Conservation (phyloP, 1,140 invertebrate species). For the Drosophila sproati region DNA sequence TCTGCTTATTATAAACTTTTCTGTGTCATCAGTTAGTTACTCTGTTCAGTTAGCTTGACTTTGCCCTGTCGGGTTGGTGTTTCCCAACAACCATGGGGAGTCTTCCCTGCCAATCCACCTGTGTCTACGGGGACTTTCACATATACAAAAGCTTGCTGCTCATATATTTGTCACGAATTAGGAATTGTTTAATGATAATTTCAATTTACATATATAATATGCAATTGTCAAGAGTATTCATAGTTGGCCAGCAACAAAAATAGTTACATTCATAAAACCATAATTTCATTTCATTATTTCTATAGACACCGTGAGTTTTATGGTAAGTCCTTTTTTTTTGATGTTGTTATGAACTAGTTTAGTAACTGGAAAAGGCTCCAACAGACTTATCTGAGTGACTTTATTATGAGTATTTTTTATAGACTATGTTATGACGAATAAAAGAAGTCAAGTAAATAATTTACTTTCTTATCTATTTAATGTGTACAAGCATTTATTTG, state of each 20-base stretch:
- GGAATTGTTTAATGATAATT: constrained; percentile 32
- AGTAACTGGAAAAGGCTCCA: too few relatives aligned
- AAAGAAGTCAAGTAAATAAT: too few relatives aligned
- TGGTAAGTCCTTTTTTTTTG: too few relatives aligned
- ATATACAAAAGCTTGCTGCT: constrained; percentile 3
- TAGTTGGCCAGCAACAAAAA: neutral
- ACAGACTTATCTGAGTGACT: too few relatives aligned
- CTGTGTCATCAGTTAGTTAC: constrained; percentile 63
- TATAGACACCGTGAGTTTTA: neutral
- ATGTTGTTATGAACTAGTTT: too few relatives aligned
- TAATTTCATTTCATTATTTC: neutral
- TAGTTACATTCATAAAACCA: neutral
- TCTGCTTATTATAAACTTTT: constrained; percentile 83
- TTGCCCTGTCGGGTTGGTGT: neutral
- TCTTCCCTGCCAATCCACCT: neutral
- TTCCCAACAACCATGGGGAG: constrained; percentile 18
- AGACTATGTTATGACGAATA: too few relatives aligned
- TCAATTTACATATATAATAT: constrained; percentile 13
- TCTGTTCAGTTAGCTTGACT: constrained; percentile 18
- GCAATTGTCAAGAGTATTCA: neutral
- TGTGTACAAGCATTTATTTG: neutral
- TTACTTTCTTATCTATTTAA: neutral
- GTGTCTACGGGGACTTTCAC: constrained; percentile 9
- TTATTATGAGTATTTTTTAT: too few relatives aligned
- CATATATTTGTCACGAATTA: constrained; percentile 36